phyloP scores from a whole-genome alignment of 2,888 invertebrate species.

The Coelogynopora nodosa region DNA sequence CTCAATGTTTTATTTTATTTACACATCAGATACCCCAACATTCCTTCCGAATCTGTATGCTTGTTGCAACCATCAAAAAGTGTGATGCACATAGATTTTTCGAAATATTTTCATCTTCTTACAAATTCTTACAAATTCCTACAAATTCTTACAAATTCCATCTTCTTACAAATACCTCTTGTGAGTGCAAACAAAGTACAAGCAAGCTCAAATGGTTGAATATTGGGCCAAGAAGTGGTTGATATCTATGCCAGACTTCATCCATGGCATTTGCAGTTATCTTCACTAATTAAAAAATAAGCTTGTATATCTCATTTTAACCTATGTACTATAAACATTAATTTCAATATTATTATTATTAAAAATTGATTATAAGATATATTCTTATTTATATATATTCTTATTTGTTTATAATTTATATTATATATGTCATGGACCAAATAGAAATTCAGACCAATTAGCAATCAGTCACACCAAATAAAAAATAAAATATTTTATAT shows the following conservation, averaged over 20 bases:
- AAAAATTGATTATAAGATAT: no score
- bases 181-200: neutral
- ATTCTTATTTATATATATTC: no score
- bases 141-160: neutral
- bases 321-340: no score
- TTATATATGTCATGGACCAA: no score
- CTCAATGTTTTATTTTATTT: neutral
- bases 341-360: no score
- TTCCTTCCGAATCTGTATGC: slow-evolving; percentile 3
- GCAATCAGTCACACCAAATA: no score
- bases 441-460: no score
- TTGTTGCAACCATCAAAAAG: slow-evolving; percentile 7
- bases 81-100: slow-evolving; percentile 1
- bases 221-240: slow-evolving; percentile 20
- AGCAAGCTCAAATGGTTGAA: neutral
- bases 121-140: neutral
- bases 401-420: no score
- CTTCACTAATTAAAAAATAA: slow-evolving; percentile 26
- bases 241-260: slow-evolving; percentile 19
- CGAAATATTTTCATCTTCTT: neutral
- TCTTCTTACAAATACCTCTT: neutral
- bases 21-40: slow-evolving; percentile 12
- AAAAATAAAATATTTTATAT: no score
- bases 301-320: no score
- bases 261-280: neutral